Evolutionary conservation across 1,140 invertebrate genomes (phyloP).

Genomic region (Zaprionus ornatus): DNA sequence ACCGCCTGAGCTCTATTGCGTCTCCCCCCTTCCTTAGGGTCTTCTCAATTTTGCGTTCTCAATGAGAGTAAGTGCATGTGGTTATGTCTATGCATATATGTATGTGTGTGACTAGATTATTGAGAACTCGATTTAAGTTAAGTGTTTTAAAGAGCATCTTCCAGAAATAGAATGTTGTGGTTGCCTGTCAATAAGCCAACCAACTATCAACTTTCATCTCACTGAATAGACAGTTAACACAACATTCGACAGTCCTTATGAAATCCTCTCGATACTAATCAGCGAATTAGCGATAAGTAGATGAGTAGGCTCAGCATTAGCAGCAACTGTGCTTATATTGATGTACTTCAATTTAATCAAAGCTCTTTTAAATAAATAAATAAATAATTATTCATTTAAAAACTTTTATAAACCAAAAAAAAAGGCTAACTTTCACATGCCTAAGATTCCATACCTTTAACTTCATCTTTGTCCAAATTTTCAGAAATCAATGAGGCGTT

Average conservation of each 20-base stretch:
- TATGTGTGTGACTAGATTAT: slow-evolving; percentile 7
- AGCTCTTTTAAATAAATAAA: too few species aligned
- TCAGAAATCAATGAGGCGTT: too few species aligned
- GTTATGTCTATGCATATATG: neutral
- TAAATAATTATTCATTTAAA: too few species aligned
- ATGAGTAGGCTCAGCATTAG: neutral
- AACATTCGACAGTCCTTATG: neutral
- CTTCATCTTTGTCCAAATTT: too few species aligned
- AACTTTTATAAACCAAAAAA: too few species aligned
- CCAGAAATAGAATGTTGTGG: neutral
- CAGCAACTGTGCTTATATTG: too few species aligned
- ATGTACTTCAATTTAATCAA: too few species aligned
- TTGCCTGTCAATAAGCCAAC: slow-evolving; percentile 1
- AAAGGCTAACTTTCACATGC: too few species aligned
- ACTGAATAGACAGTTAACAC: neutral
- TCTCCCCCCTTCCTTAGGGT: neutral
- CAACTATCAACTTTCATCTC: slow-evolving; percentile 4
- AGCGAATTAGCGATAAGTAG: neutral
- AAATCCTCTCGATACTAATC: neutral
- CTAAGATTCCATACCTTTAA: too few species aligned
- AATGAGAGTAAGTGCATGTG: neutral
- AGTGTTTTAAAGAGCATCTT: neutral
- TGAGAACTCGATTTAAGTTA: slow-evolving; percentile 2
- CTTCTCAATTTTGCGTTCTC: neutral
- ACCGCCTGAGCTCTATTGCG: neutral